Conservation (phyloP, 1,140 invertebrate species). For the Pseudachorutes palmiensis region DNA sequence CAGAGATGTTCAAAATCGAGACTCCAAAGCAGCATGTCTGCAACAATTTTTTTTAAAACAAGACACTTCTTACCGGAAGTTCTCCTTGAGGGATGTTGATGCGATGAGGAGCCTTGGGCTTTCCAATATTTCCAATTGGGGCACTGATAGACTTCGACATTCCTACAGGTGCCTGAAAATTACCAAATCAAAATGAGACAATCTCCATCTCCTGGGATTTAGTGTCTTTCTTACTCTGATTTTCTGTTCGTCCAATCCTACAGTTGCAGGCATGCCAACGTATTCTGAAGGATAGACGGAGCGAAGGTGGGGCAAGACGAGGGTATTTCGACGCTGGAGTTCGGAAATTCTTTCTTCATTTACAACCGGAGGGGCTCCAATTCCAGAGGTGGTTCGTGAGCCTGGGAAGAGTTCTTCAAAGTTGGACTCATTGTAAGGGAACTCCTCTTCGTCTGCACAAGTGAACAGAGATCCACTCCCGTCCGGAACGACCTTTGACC, state of each 20-base stretch:
- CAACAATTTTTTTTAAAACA: too few relatives aligned
- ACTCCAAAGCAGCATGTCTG: background rate
- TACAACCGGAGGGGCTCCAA: constrained; percentile 15
- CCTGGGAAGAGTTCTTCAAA: constrained; percentile 53
- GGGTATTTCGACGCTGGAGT: constrained; percentile 70
- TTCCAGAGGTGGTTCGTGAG: background rate
- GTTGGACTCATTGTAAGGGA: constrained; percentile 41
- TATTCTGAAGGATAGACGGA: constrained; percentile 80
- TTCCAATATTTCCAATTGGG: background rate
- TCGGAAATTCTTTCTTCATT: constrained; percentile 53
- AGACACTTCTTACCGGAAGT: background rate
- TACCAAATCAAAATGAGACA: too few relatives aligned
- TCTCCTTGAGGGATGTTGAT: background rate
- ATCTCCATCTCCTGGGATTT: too few relatives aligned
- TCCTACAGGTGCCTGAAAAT: too few relatives aligned
- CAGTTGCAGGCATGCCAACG: constrained; percentile 49
- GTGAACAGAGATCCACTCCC: constrained; percentile 53
- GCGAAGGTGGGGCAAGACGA: constrained; percentile 77
- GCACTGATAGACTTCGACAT: background rate
- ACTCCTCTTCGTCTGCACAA: constrained; percentile 71
- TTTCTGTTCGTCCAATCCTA: background rate
- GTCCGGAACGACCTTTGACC: constrained; percentile 44
- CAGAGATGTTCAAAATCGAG: background rate
- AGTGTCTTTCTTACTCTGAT: background rate
- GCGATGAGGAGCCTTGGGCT: background rate